Conservation (phyloP, 2,113 vertebrate species). For the Neogobius melanostomus region DNA sequence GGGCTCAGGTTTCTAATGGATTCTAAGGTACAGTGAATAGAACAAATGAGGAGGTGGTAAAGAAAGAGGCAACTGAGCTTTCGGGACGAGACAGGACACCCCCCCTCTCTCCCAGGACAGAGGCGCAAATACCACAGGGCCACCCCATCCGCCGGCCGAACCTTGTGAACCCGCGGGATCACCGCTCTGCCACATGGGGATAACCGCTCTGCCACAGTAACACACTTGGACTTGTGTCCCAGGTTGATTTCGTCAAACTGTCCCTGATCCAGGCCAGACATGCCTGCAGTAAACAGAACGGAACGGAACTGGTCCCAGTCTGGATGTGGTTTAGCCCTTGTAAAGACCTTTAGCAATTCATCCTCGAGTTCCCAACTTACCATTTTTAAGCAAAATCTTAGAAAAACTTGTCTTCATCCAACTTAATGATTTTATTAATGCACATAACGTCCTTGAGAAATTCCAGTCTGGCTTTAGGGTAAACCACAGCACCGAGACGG, state of each 20-base stretch:
- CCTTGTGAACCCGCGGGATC: not conserved
- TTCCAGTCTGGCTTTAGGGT: no score
- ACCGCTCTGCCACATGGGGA: no score
- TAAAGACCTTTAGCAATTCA: no score
- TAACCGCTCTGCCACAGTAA: no score
- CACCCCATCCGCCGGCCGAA: not conserved
- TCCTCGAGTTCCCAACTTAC: no score
- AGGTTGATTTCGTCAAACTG: not conserved
- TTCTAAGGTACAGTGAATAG: conserved; percentile 11
- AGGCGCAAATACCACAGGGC: not conserved
- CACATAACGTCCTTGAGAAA: no score
- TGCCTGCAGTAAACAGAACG: not conserved
- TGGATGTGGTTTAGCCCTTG: not conserved
- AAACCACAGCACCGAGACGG: no score
- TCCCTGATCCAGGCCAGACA: not conserved
- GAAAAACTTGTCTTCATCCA: no score
- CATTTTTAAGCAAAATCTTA: no score
- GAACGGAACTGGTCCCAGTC: not conserved
- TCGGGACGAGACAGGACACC: not conserved
- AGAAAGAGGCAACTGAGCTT: conserved; percentile 5
- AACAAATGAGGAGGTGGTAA: conserved; percentile 8
- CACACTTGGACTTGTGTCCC: no score
- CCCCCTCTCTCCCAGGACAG: not conserved
- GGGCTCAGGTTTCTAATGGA: conserved; percentile 33
- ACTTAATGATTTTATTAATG: no score